Base-by-base conservation (phyloP, 2,888 invertebrate species). In the Oscheius myriophilus region DNA sequence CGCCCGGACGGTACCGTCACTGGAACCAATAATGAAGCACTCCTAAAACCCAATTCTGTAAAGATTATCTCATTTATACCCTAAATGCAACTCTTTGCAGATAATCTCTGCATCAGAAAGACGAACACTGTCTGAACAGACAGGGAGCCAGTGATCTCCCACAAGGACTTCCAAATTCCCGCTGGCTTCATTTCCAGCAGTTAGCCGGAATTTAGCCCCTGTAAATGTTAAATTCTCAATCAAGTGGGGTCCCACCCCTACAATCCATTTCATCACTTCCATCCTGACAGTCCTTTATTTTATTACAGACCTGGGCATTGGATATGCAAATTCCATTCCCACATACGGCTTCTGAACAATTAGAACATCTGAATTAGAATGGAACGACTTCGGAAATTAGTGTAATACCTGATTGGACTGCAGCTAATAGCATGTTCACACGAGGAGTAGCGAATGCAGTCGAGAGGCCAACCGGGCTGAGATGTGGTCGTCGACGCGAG, bases 71-170 rank as follows among this genome's bases (percentile, higher is more conserved):
- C 6, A 25, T 26, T 11, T n/a, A n/a, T 9, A 61, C 87, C 77
- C 76, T 72, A 80, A 84, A 53, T 88, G 88, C 49, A 89, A 71
- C 86, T 87, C 87, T 23, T 85, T 79, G 73, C 89, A 89, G 33
- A 89, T 72, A 33, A 88, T 88, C 53, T 89, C 89, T 0, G 92
- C 92, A 26, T 91, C 91, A 53, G 89, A 88, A 21, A 89, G 88
- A 57, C 91, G 90, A 83, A 92, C 92, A 80, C 91, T 91, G 83
- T 93, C 92, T 82, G 92, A 92, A 86, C 93, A 93, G 16, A 93
- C 89, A 0, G 92, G 92, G 14, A 93, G 93, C 91, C 92, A 92
- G 21, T 91, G 89, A 1, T 91, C 91, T n/a, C 67, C 49, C 16
- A 73, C 74, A 6, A 70, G 33, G n/a, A 72, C 78, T 67, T 80